Conservation (phyloP, 2,888 invertebrate genomes). For the Nemoura dubitans region DNA sequence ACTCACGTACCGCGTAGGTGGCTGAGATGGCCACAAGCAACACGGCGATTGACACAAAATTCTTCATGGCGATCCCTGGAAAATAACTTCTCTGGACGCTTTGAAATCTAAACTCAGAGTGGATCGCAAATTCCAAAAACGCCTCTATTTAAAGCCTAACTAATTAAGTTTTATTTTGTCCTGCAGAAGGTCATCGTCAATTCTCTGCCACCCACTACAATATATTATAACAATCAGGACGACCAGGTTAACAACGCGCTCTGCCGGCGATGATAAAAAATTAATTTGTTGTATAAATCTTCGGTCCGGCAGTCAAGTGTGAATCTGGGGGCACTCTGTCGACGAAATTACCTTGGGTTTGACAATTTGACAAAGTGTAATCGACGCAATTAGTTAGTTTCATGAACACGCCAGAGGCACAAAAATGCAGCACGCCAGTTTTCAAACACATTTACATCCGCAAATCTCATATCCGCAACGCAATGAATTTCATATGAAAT, state of each 20-base stretch:
- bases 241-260: neutral
- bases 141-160: neutral
- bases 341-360: neutral
- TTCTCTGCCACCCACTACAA: too few species aligned
- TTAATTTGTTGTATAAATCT: neutral
- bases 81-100: neutral
- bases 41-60: neutral
- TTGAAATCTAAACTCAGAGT: neutral
- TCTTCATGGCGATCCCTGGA: neutral
- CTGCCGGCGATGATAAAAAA: neutral
- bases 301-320: neutral
- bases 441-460: neutral
- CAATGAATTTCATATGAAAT: neutral
- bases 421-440: neutral
- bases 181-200: neutral
- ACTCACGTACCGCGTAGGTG: neutral
- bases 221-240: neutral
- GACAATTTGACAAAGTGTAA: neutral
- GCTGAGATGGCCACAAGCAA: neutral
- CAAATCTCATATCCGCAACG: neutral
- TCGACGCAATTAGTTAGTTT: neutral
- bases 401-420: neutral
- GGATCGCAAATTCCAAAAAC: neutral
- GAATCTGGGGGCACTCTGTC: neutral
- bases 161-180: neutral